Evolutionary conservation across 2,888 invertebrate species (phyloP).

Genomic region (Drosophila monieri): DNA sequence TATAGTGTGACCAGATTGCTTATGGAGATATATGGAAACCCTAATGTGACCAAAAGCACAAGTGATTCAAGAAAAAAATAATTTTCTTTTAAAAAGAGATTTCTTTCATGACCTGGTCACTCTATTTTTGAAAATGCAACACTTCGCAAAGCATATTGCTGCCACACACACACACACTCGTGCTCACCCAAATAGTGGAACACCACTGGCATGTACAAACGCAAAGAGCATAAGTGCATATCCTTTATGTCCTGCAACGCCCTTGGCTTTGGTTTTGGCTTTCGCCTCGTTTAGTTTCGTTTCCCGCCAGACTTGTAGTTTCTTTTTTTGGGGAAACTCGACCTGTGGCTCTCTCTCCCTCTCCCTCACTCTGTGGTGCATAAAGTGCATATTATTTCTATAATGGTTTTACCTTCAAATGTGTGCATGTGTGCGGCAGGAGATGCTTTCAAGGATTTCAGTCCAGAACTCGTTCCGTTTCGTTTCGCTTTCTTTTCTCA

Average conservation of each 20-base stretch:
- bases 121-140: neutral
- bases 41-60: too few relatives aligned
- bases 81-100: too few relatives aligned
- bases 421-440: neutral
- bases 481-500: constrained; percentile 14
- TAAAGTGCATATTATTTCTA: constrained; percentile 68
- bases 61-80: too few relatives aligned
- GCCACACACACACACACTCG: neutral
- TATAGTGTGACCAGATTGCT: too few relatives aligned
- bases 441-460: constrained; percentile 35
- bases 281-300: constrained; percentile 30
- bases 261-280: constrained; percentile 47
- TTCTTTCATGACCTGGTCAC: too few relatives aligned
- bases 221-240: constrained; percentile 19
- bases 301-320: constrained; percentile 9
- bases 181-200: neutral
- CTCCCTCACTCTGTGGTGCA: constrained; percentile 43
- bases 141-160: constrained; percentile 1
- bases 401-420: constrained; percentile 38
- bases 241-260: constrained; percentile 36
- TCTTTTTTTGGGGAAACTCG: constrained; percentile 3
- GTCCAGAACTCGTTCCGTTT: constrained; percentile 21
- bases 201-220: constrained; percentile 15
- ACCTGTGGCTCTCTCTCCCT: constrained; percentile 24
- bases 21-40: too few relatives aligned